Evolutionary conservation across 2,113 vertebrate genomes (phyloP).

Genomic region (Spea multiplicata): DNA sequence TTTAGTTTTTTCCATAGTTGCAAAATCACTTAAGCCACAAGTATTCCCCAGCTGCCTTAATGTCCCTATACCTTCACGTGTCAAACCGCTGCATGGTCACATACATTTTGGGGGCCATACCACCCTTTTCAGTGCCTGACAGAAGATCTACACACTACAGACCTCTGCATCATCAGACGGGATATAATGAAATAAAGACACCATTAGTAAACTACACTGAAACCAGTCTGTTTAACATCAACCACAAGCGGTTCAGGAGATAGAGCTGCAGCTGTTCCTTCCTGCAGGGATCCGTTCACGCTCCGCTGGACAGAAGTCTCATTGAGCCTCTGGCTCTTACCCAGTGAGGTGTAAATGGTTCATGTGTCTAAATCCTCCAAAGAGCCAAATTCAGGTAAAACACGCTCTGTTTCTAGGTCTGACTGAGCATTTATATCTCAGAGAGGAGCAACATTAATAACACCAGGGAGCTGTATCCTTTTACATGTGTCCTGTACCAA

Average conservation of each 20-base stretch:
- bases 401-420: conserved; percentile 19
- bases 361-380: conserved; percentile 38
- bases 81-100: neutral
- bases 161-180: conserved; percentile 16
- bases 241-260: conserved; percentile 26
- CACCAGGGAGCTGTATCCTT: conserved; percentile 32
- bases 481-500: conserved; percentile 34
- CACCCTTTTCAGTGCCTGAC: neutral
- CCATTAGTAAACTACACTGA: conserved; percentile 7
- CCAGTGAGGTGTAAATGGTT: conserved; percentile 46
- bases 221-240: conserved; percentile 13
- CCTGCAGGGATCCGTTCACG: conserved; percentile 18
- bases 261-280: conserved; percentile 22
- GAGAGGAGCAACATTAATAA: conserved; percentile 11
- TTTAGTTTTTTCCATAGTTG: too few relatives aligned
- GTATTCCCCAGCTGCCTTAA: too few relatives aligned
- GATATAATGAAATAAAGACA: conserved; percentile 19
- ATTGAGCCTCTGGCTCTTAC: conserved; percentile 29
- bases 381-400: conserved; percentile 36
- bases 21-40: too few relatives aligned
- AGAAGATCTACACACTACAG: neutral
- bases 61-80: neutral
- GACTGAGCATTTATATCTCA: conserved; percentile 22
- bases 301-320: conserved; percentile 34
- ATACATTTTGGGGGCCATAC: neutral